Conservation (phyloP, 2,113 vertebrate species). For the Empidonax traillii region DNA sequence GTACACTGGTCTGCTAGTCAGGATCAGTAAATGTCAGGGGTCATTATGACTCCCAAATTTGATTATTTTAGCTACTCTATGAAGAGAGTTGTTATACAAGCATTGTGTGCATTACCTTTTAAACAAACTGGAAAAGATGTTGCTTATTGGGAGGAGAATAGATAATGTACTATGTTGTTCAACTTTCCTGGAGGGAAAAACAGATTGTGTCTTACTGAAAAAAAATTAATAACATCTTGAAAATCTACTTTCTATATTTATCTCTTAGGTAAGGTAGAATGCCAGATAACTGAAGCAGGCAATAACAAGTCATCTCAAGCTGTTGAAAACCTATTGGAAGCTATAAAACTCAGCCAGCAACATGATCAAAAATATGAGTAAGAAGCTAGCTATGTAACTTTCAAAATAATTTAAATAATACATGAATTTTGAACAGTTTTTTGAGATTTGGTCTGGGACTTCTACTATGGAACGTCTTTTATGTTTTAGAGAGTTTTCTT, state of each 20-base stretch:
- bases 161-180: background rate
- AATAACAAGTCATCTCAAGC: conserved; percentile 35
- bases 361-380: conserved; percentile 81
- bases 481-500: background rate
- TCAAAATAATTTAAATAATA: background rate
- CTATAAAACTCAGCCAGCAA: conserved; percentile 71
- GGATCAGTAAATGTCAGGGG: background rate
- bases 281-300: conserved; percentile 60
- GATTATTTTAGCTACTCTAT: background rate
- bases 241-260: background rate
- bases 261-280: conserved; percentile 77
- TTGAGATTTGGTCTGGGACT: background rate
- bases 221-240: background rate
- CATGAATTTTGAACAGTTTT: background rate
- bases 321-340: conserved; percentile 73
- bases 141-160: background rate
- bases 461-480: background rate
- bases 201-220: background rate
- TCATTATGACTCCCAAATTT: background rate
- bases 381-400: conserved; percentile 29
- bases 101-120: background rate
- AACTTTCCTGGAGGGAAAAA: background rate
- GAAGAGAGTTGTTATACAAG: background rate
- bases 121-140: background rate
- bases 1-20: background rate